A percentile compares a stretch with the other conserved stretches of the same genome.
These are phyloP conservation scores for Flexamia atlantica DNA, from an alignment of 2,888 invertebrate genomes.

Conservation along the genomic window DNA sequence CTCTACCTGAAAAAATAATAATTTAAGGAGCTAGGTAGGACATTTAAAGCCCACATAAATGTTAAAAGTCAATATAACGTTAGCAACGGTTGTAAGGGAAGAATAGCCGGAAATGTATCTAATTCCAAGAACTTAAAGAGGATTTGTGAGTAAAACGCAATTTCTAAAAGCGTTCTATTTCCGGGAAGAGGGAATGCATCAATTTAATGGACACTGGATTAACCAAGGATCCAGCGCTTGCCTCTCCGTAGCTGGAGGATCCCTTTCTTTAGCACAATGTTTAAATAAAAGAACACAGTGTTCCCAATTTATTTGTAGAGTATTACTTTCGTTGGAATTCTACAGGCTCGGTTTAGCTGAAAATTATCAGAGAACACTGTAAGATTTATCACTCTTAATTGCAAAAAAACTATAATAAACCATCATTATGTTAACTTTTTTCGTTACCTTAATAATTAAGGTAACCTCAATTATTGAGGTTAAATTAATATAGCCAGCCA, in stretches of 20 bases:
- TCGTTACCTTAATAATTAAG: no score
- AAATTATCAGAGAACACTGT: no score
- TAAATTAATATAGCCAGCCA: neutral
- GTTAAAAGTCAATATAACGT: no score
- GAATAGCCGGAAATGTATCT: neutral
- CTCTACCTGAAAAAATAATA: no score
- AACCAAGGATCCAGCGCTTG: neutral
- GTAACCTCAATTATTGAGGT: neutral
- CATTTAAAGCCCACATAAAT: no score
- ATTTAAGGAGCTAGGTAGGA: no score
- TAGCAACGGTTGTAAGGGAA: no score
- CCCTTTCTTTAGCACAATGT: neutral
- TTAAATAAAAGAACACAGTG: neutral
- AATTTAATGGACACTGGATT: conserved; percentile 15
- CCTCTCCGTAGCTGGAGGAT: neutral
- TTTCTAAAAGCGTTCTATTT: conserved; percentile 1
- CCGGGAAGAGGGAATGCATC: conserved; percentile 6
- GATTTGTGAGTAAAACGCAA: neutral
- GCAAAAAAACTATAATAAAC: no score
- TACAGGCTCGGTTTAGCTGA: no score
- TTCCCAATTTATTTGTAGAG: neutral
- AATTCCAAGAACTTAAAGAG: conserved; percentile 10
- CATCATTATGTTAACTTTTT: no score
- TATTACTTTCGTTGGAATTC: no score
- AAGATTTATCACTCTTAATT: no score